Conservation (phyloP, 2,113 vertebrate genomes). For the Cyanoliseus patagonus region DNA sequence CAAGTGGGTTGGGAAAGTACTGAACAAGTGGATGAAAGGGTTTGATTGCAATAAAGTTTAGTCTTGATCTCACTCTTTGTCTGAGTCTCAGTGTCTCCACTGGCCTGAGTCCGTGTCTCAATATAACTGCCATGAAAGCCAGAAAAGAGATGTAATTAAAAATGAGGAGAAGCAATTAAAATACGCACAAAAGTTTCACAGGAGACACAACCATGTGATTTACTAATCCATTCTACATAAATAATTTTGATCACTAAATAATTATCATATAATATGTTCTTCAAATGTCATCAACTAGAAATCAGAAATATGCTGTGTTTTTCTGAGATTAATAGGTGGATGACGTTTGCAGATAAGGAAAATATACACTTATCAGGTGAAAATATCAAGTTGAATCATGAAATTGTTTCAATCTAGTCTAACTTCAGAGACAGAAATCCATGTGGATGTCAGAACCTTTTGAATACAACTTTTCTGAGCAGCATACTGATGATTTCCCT, state of each 20-base stretch:
- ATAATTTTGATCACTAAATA: slow-evolving; percentile 48
- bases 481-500: background rate
- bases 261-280: slow-evolving; percentile 37
- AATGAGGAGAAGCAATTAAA: background rate
- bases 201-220: slow-evolving; percentile 43
- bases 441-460: background rate
- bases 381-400: slow-evolving; percentile 30
- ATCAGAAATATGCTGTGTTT: background rate
- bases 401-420: background rate
- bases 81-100: too few species aligned
- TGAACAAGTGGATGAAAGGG: too few species aligned
- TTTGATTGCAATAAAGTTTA: too few species aligned
- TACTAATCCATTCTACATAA: slow-evolving; percentile 6
- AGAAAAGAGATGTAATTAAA: slow-evolving; percentile 8
- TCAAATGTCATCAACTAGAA: slow-evolving; percentile 27
- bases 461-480: background rate
- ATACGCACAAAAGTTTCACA: background rate
- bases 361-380: background rate
- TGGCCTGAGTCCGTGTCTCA: too few species aligned
- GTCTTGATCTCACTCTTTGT: too few species aligned
- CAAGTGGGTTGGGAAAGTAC: too few species aligned
- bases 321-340: slow-evolving; percentile 26
- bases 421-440: background rate
- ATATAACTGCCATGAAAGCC: background rate
- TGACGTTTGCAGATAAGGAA: slow-evolving; percentile 33